Conservation (phyloP, 2,797 vertebrate genomes). For the Calcarius lapponicus region DNA sequence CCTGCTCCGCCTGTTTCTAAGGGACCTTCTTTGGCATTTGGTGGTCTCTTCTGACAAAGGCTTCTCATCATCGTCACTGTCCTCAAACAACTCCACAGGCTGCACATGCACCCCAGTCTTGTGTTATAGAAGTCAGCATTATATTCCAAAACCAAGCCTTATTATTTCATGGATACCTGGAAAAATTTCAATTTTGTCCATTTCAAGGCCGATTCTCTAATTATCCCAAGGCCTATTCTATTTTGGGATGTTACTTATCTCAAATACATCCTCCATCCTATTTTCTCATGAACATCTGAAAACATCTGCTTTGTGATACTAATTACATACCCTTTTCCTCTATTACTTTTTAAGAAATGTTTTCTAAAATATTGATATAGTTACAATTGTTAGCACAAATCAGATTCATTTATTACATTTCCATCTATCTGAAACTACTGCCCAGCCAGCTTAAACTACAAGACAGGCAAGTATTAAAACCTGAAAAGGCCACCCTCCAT, state of each 20-base stretch:
- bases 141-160: too few species aligned
- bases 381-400: background rate
- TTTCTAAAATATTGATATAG: background rate
- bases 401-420: background rate
- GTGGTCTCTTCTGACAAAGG: accelerated
- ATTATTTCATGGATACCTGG: too few species aligned
- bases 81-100: background rate
- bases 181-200: too few species aligned
- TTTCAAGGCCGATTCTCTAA: too few species aligned
- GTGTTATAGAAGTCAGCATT: too few species aligned
- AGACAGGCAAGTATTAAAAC: background rate
- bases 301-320: background rate
- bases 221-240: too few species aligned
- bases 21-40: background rate
- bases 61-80: background rate
- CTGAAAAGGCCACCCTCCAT: background rate
- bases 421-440: background rate
- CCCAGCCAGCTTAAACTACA: background rate
- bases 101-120: background rate
- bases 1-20: background rate
- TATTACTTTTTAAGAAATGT: background rate
- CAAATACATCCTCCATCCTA: too few species aligned
- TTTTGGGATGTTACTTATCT: too few species aligned
- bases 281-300: too few species aligned
- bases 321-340: background rate